A percentile compares a stretch with the other conserved stretches of the same genome.
These are phyloP conservation scores for Leucophora obtusa DNA, from an alignment of 2,888 invertebrate genomes.

Conservation along the genomic window DNA sequence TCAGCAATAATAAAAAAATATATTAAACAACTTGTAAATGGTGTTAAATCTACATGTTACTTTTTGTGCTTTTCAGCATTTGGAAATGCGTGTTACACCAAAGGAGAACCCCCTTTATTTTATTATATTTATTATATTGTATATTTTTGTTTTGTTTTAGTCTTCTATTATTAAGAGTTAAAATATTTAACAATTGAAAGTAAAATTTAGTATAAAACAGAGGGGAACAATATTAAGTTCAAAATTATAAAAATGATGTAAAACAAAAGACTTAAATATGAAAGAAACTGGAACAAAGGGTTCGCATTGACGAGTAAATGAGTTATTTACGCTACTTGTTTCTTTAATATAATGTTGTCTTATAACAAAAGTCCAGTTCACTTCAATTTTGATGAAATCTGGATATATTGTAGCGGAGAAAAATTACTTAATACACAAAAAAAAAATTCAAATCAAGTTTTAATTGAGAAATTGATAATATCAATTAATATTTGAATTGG, in stretches of 20 bases:
- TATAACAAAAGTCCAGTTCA: too few relatives aligned
- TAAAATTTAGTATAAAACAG: neutral
- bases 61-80: neutral
- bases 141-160: conserved; percentile 28
- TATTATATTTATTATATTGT: conserved; percentile 16
- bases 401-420: too few relatives aligned
- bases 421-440: too few relatives aligned
- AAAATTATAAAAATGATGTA: neutral
- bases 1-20: conserved; percentile 6
- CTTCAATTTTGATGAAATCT: too few relatives aligned
- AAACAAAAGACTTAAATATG: too few relatives aligned
- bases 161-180: conserved; percentile 31
- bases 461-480: too few relatives aligned
- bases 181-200: neutral
- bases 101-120: conserved; percentile 26
- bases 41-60: conserved; percentile 50
- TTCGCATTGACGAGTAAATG: too few relatives aligned
- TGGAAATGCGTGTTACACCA: conserved; percentile 51
- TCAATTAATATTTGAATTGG: too few relatives aligned
- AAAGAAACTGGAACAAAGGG: too few relatives aligned
- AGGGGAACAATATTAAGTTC: neutral
- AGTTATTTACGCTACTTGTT: too few relatives aligned
- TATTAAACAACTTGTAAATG: conserved; percentile 50
- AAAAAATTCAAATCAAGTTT: too few relatives aligned
- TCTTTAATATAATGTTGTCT: too few relatives aligned